These are phyloP conservation scores for Hippolais icterina DNA, from an alignment of 2,113 vertebrate species.

Conservation along the genomic window DNA sequence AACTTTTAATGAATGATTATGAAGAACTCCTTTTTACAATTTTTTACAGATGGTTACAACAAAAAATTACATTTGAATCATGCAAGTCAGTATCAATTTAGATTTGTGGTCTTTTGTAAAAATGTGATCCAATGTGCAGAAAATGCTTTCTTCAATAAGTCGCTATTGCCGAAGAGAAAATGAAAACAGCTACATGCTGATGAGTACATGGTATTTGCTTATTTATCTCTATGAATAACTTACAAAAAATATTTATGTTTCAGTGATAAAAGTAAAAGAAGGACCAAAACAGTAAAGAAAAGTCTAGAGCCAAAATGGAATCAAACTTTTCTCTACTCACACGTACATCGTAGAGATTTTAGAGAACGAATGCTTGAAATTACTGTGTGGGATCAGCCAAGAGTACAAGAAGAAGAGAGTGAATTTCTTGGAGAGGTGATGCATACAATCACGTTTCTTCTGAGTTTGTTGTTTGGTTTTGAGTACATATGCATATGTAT, in stretches of 20 bases:
- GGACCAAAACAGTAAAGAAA: constrained; percentile 98
- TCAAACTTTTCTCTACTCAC: constrained; percentile 96
- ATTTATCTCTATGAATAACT: constrained; percentile 27
- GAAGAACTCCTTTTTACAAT: neutral
- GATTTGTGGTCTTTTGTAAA: neutral
- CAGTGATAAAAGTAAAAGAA: constrained; percentile 97
- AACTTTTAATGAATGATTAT: neutral
- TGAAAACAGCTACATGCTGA: neutral
- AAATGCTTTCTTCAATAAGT: neutral
- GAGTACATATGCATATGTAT: neutral
- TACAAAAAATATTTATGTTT: constrained; percentile 45
- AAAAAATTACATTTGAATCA: neutral
- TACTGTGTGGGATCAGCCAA: constrained; percentile 96
- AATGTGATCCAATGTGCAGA: neutral
- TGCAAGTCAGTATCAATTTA: neutral
- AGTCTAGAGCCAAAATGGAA: constrained; percentile 96
- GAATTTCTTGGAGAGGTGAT: constrained; percentile 97
- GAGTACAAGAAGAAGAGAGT: constrained; percentile 96
- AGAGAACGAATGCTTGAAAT: constrained; percentile 98
- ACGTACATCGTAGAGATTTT: constrained; percentile 96
- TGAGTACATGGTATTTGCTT: neutral
- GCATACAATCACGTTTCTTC: neutral
- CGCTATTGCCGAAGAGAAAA: neutral
- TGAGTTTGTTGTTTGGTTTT: neutral
- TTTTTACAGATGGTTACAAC: neutral